Evolutionary conservation across 2,797 vertebrate species (phyloP).

Genomic region (Syngnathus acus): DNA sequence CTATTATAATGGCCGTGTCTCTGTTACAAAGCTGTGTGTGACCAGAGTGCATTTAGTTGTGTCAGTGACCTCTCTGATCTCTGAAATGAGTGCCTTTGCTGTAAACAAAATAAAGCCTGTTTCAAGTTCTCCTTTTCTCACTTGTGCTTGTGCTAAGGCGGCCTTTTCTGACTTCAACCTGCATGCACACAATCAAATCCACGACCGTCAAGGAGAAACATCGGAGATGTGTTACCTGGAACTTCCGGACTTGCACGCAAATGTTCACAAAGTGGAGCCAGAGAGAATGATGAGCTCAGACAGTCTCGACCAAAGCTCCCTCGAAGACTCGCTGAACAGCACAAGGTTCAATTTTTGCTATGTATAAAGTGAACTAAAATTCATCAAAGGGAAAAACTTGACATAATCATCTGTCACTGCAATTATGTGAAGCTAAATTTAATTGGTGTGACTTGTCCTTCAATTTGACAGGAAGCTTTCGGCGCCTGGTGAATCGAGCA

Average conservation of each 20-base stretch:
- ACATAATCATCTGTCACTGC: background rate
- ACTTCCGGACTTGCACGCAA: constrained; percentile 20
- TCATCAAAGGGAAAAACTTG: background rate
- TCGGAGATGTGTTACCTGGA: constrained; percentile 17
- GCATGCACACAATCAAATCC: constrained; percentile 58
- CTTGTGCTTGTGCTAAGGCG: constrained; percentile 27
- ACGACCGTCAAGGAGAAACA: background rate
- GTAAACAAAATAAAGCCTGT: background rate
- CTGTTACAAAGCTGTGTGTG: too few species aligned
- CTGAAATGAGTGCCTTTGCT: too few species aligned
- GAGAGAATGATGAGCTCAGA: constrained; percentile 67
- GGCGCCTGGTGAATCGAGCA: constrained; percentile 58
- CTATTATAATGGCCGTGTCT: too few species aligned
- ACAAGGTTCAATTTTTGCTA: constrained; percentile 64
- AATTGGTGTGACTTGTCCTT: background rate
- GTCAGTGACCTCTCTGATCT: too few species aligned
- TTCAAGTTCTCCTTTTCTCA: background rate
- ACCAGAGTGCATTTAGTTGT: too few species aligned
- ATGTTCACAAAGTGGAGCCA: constrained; percentile 17
- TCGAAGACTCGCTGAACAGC: constrained; percentile 69
- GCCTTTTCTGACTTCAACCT: constrained; percentile 66
- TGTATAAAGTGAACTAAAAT: background rate
- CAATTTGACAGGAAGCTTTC: constrained; percentile 56
- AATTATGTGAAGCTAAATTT: background rate
- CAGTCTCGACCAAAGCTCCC: constrained; percentile 77